Conservation (phyloP, 1,140 invertebrate genomes). For the Gryllus bimaculatus region DNA sequence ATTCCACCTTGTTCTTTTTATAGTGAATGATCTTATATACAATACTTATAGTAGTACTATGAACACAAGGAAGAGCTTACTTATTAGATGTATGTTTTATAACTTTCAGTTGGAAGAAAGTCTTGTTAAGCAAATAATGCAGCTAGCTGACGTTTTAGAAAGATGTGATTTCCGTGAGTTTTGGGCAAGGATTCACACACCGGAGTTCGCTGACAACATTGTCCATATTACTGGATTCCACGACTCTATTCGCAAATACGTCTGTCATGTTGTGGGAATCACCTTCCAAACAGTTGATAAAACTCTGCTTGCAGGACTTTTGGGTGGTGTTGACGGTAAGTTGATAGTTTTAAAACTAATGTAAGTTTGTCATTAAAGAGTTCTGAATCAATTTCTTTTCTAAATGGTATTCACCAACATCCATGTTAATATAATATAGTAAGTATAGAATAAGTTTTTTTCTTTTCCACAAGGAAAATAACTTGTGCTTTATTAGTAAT, state of each 20-base stretch:
- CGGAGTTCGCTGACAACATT: conserved; percentile 51
- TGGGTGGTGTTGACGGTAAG: conserved; percentile 65
- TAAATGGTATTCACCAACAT: no score
- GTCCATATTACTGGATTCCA: conserved; percentile 80
- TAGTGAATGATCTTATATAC: no score
- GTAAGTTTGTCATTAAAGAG: not conserved
- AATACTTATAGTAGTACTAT: no score
- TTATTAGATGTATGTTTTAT: conserved; percentile 25
- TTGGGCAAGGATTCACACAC: conserved; percentile 66
- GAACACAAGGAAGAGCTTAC: not conserved
- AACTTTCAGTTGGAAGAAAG: conserved; percentile 63
- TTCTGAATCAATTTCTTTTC: no score
- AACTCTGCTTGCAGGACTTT: conserved; percentile 63
- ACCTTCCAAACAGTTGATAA: conserved; percentile 93
- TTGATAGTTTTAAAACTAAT: not conserved
- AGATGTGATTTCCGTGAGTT: conserved; percentile 87
- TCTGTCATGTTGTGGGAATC: conserved; percentile 93
- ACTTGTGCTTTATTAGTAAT: no score
- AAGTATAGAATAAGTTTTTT: no score
- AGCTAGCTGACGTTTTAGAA: conserved; percentile 83
- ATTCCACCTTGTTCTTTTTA: no score
- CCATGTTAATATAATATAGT: no score
- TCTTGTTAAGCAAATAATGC: conserved; percentile 75
- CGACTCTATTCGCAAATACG: conserved; percentile 94
- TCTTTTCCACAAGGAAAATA: no score